Base-by-base conservation (phyloP, 2,797 vertebrate species). In the Sebastes minor region DNA sequence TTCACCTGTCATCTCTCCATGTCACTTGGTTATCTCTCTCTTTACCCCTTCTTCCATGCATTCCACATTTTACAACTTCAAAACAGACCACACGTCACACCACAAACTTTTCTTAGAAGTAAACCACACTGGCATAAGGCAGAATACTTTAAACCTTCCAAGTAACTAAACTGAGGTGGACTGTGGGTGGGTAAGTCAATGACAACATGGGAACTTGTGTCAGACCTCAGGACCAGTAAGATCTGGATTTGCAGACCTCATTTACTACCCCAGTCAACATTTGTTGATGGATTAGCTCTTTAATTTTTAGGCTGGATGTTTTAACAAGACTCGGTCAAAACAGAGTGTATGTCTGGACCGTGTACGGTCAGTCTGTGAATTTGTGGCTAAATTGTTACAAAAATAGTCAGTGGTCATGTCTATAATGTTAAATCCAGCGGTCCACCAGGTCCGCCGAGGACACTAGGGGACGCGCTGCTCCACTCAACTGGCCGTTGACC, bases 91-190 rank as follows among this genome's bases (percentile, higher is more conserved):
- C 32, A 1, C 2, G 27, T 78, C 59, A 75, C 30, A 33, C 66
- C 68, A 68, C 3, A 42, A 59, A 27, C 77, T 71, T 49, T 78
- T 88, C 71, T 78, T 61, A 71, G 76, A 78, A 79, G 85, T 78
- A 62, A 89, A 56, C 35, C 71, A 74, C 71, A 57, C 68, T 60
- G 30, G 63, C 55, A 33, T 25, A 42, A 30, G 12, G 59, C 53
- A 20, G 7, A 52, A 75, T 14, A 60, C 18, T 6, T 25, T 2
- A 35, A 60, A 23, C 27, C 56, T 22, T 82, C 65, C 46, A 69
- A 71, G 72, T 30, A n/a, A 65, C 30, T 32, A 74, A 71, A 63
- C 25, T 56, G 20, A 64, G 46, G 52, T 46, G 64, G 27, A 64
- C 30, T 69, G 7, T 2, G 25, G 1, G 71, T 22, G 33, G n/a